Evolutionary conservation across 2,113 vertebrate genomes (phyloP).

Genomic region (Carassius auratus): DNA sequence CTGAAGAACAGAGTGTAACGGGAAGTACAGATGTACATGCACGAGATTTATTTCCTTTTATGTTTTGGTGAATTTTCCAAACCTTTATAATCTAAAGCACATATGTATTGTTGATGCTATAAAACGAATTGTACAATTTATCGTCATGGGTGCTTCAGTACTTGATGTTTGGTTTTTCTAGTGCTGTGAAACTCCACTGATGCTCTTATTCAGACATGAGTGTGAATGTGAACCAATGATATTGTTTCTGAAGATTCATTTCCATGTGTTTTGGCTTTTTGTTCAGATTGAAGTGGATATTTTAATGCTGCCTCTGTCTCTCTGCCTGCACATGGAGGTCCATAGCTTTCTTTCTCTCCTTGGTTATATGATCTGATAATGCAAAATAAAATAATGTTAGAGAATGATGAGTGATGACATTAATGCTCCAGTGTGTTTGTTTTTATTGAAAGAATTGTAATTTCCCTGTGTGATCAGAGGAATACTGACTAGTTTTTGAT

Average conservation of each 20-base stretch:
- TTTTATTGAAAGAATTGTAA: too few relatives aligned
- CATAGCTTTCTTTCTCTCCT: constrained; percentile 8
- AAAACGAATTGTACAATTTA: not conserved
- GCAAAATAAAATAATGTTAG: constrained; percentile 53
- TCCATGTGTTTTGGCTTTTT: constrained; percentile 21
- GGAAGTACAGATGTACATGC: not conserved
- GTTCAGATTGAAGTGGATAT: constrained; percentile 21
- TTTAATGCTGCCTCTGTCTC: constrained; percentile 10
- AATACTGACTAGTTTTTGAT: too few relatives aligned
- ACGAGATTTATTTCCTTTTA: not conserved
- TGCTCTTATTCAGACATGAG: constrained; percentile 19
- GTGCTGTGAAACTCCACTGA: constrained; percentile 1
- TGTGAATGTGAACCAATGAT: constrained; percentile 2
- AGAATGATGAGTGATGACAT: constrained; percentile 19
- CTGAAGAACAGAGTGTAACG: not conserved
- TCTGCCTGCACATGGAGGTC: not conserved
- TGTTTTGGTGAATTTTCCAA: too few relatives aligned
- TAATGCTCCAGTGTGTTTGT: not conserved
- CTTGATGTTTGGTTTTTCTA: constrained; percentile 7
- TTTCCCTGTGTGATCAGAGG: too few relatives aligned
- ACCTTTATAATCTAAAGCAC: not conserved
- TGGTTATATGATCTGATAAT: constrained; percentile 47
- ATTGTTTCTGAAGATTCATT: constrained; percentile 17
- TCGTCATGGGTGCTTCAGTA: not conserved
- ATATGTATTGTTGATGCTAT: not conserved